Evolutionary conservation across 2,888 invertebrate species (phyloP).

Genomic region (Nebria salina): DNA sequence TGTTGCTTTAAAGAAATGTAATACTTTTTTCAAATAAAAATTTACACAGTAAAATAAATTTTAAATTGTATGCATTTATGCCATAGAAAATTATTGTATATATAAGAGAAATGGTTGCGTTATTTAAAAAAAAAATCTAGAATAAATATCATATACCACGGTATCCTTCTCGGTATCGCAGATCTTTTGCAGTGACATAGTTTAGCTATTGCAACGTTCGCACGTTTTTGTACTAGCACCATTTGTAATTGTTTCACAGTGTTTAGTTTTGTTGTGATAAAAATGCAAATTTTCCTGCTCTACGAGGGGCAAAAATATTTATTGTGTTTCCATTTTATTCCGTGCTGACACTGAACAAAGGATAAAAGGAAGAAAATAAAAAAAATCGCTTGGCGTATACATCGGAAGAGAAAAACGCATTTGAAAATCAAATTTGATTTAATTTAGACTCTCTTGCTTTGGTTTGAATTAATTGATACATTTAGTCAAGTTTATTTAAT

Average conservation of each 20-base stretch:
- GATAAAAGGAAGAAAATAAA: background rate
- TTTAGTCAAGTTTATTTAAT: too few species aligned
- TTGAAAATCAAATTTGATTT: too few species aligned
- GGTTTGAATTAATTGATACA: too few species aligned
- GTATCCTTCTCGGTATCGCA: background rate
- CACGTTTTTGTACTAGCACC: background rate
- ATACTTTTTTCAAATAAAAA: too few species aligned
- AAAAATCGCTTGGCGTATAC: too few species aligned
- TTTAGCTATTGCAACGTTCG: background rate
- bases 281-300: background rate
- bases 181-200: background rate
- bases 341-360: background rate
- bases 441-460: too few species aligned
- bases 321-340: background rate
- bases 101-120: too few species aligned
- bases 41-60: too few species aligned
- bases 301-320: background rate
- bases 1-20: too few species aligned
- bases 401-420: too few species aligned
- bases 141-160: background rate
- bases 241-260: background rate
- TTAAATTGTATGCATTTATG: too few species aligned
- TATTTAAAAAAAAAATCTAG: background rate
- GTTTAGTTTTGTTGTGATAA: background rate
- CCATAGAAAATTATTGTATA: too few species aligned